Evolutionary conservation across 2,797 vertebrate species (phyloP), one percentile per base, ranked within the genome.

Genomic region (Danio choprae): DNA sequence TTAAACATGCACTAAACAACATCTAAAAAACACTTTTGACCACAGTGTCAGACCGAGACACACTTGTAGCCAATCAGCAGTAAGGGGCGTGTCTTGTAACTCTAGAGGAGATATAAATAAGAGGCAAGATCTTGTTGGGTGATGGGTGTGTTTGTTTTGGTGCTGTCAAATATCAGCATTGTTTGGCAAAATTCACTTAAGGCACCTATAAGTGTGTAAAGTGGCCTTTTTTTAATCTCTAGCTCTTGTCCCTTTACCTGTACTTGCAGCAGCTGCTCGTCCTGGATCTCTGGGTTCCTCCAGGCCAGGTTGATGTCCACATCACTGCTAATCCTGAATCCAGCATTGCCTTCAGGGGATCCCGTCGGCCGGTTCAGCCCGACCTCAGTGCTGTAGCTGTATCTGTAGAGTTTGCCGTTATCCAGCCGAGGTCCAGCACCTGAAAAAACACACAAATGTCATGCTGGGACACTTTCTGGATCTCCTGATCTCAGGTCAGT

Each of bases 331-430:
- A 99, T 92, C 82, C 87, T 93, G 89, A 95, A 98, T 79, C 96
- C 97, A 5, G 88, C 89, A 5, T 91, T 93, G 75, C 93, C 93
- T 79, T 92, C 88, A 41, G 88, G 91, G 13, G 94, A 91, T 86
- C 93, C 93, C 87, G 88, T 92, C 64, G 87, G 88, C 43, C 6
- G 88, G 90, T 96, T 93, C 67, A 99, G 83, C 82, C 94, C 91
- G 77, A 99, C 94, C 87, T 98, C 96, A 0, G 95, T 91, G 75
- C 88, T 92, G 89, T 99, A 99, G 83, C 91, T 87, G 91, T 96
- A 97, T 92, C 94, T 96, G 82, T 99, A 98, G 58, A 97, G 89
- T 87, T 93, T 95, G 84, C 96, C 95, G 91, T 97, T 96, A 89
- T 94, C 96, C 84, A 98, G 92, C 58, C 93, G 94, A 85, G 95